phyloP scores from a whole-genome alignment of 1,140 invertebrate species.

The Drosophila takahashii region DNA sequence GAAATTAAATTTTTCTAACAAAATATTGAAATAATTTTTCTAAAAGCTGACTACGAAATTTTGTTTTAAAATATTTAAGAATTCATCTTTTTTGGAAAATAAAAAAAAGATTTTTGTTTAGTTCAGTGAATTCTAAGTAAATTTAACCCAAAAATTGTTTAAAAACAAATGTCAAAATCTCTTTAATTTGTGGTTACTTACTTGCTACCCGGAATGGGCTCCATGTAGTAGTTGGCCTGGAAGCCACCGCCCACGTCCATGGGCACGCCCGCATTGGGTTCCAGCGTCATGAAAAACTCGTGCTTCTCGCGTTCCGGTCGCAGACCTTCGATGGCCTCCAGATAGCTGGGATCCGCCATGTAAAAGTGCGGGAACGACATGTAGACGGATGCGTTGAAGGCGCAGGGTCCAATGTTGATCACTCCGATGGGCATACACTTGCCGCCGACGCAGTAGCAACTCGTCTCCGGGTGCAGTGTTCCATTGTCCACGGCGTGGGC shows the following conservation, averaged over 20 bases:
- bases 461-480: conserved; percentile 87
- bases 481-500: conserved; percentile 87
- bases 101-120: too few species aligned
- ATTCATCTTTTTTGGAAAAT: too few species aligned
- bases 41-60: too few species aligned
- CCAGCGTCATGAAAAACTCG: conserved; percentile 89
- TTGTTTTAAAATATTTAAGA: too few species aligned
- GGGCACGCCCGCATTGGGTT: conserved; percentile 90
- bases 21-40: too few species aligned
- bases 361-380: conserved; percentile 95
- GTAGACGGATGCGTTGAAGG: conserved; percentile 90
- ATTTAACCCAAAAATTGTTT: too few species aligned
- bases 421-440: conserved; percentile 89
- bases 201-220: conserved; percentile 87
- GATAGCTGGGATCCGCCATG: conserved; percentile 89
- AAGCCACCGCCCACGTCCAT: conserved; percentile 90
- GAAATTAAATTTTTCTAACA: too few species aligned
- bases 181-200: conserved; percentile 84
- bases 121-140: too few species aligned
- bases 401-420: conserved; percentile 89
- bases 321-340: conserved; percentile 88
- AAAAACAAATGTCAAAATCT: too few species aligned
- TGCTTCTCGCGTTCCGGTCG: conserved; percentile 89
- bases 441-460: conserved; percentile 89
- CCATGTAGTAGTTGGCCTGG: conserved; percentile 91